Percentiles rank a stretch among this genome's conserved stretches.
Evolutionary conservation across 1,140 invertebrate genomes (phyloP).

Genomic region (Lasaia peninsularis): DNA sequence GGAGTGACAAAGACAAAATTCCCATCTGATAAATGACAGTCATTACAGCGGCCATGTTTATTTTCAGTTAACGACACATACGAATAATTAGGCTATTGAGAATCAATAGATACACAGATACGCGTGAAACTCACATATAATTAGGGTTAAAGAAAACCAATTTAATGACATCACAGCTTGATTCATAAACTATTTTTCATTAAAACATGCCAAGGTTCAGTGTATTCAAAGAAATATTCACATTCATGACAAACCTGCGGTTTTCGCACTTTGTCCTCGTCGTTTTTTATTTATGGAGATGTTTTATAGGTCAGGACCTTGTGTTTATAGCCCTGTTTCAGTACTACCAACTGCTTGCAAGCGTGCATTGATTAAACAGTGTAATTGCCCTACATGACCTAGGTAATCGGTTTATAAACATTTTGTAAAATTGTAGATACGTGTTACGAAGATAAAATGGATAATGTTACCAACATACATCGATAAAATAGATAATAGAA

Average conservation of each 20-base stretch:
- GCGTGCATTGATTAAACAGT: constrained; percentile 1
- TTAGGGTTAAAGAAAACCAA: background rate
- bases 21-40: too few species aligned
- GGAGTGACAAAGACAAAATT: too few species aligned
- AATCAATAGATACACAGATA: too few species aligned
- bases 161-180: background rate
- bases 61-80: too few species aligned
- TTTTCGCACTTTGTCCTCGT: background rate
- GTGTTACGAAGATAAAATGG: too few species aligned
- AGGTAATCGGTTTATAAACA: constrained; percentile 9
- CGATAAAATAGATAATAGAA: too few species aligned
- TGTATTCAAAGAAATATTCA: background rate
- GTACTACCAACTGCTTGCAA: background rate
- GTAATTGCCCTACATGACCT: constrained; percentile 1
- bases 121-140: too few species aligned
- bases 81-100: too few species aligned
- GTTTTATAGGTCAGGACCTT: constrained; percentile 13
- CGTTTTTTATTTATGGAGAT: constrained; percentile 2
- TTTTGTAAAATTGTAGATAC: constrained; percentile 12
- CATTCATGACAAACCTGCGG: background rate
- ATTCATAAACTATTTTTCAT: background rate
- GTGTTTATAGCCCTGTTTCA: constrained; percentile 3
- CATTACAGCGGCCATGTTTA: too few species aligned
- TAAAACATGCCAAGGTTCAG: background rate
- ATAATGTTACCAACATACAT: too few species aligned